Conservation (phyloP, 2,797 vertebrate genomes). For the Cercopithecus neglectus region DNA sequence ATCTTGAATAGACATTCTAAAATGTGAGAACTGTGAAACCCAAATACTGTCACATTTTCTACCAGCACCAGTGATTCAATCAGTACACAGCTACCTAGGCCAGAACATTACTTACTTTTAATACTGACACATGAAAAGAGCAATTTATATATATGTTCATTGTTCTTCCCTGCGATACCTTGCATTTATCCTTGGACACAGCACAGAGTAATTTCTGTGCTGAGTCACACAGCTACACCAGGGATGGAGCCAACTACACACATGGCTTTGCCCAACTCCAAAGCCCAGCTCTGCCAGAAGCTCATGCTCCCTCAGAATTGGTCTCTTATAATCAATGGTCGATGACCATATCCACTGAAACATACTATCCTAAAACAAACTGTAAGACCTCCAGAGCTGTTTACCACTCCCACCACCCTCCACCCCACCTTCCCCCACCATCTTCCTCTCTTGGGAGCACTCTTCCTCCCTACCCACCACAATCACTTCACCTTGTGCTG, state of each 20-base stretch:
- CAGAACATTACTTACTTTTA: background rate
- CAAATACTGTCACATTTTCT: background rate
- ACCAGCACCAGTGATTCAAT: rapidly evolving
- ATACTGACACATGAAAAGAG: background rate
- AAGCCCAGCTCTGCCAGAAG: background rate
- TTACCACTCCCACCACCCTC: background rate
- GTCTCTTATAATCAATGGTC: background rate
- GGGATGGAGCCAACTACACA: background rate
- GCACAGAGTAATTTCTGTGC: background rate
- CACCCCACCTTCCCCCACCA: background rate
- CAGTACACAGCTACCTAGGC: background rate
- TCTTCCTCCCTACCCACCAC: too few species aligned
- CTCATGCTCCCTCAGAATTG: background rate
- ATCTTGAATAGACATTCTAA: background rate
- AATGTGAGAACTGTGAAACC: background rate
- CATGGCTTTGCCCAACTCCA: background rate
- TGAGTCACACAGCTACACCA: background rate
- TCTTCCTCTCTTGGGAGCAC: background rate
- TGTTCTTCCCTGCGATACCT: background rate
- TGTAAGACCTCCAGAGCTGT: background rate
- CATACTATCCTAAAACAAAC: background rate
- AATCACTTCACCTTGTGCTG: rapidly evolving
- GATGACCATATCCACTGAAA: background rate
- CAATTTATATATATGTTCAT: background rate
- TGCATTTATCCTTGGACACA: background rate